These are phyloP conservation scores for Hofmannophila pseudospretella DNA, from an alignment of 2,888 invertebrate species.

Conservation along the genomic window DNA sequence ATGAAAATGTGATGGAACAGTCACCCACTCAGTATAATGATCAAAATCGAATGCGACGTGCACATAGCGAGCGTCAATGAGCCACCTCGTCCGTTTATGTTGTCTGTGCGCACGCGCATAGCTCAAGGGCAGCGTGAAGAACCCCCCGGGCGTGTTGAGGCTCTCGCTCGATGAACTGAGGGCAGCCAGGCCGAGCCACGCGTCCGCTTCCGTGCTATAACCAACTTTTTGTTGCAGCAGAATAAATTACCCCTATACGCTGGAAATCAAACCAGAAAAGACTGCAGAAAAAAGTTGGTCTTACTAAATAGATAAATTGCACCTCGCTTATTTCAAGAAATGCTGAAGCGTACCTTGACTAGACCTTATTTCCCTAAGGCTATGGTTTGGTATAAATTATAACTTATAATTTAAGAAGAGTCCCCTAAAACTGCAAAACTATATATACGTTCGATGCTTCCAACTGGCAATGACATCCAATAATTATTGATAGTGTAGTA, in stretches of 20 bases:
- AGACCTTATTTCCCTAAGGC: no score
- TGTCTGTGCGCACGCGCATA: constrained; percentile 87
- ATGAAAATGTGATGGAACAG: constrained; percentile 23
- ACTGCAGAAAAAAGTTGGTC: constrained; percentile 2
- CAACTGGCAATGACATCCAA: no score
- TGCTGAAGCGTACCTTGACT: no score
- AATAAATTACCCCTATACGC: constrained; percentile 3
- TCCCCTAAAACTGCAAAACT: no score
- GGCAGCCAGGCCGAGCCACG: constrained; percentile 53
- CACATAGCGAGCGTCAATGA: constrained; percentile 51
- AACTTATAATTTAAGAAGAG: no score
- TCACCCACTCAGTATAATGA: constrained; percentile 21
- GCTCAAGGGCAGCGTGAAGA: constrained; percentile 85
- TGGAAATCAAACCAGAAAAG: not conserved
- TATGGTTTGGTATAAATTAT: no score
- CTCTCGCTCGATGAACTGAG: constrained; percentile 82
- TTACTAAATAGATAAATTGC: not conserved
- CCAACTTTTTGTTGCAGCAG: constrained; percentile 11
- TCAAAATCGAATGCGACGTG: constrained; percentile 43
- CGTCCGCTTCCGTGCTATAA: constrained; percentile 52
- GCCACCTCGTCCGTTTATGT: constrained; percentile 89
- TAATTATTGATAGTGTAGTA: no score
- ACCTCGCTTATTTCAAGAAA: not conserved
- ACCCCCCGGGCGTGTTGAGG: constrained; percentile 80
- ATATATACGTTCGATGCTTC: no score